phyloP scores from a whole-genome alignment of 2,888 invertebrate species.

The Lasioglossum vierecki region DNA sequence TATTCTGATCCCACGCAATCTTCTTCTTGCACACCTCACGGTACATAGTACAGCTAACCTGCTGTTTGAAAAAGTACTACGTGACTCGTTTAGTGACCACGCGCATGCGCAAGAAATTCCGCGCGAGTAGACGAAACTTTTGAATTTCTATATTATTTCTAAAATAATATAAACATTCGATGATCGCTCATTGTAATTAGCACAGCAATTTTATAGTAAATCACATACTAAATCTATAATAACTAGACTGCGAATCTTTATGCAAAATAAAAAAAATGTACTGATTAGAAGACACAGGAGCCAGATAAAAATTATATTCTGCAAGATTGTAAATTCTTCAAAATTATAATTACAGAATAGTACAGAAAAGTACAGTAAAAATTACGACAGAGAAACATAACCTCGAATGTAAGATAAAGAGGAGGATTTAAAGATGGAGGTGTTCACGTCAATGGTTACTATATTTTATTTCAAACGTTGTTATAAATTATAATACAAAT shows the following conservation, averaged over 20 bases:
- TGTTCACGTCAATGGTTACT: slow-evolving; percentile 74
- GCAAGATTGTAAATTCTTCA: no score
- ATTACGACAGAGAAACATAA: no score
- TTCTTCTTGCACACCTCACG: not conserved
- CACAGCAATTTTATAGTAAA: not conserved
- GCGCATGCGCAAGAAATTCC: not conserved
- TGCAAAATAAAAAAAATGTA: no score
- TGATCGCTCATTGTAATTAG: not conserved
- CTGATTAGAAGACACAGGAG: no score
- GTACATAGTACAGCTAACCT: not conserved
- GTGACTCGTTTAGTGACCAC: not conserved
- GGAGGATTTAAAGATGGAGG: not conserved
- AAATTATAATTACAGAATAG: no score
- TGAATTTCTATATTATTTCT: not conserved
- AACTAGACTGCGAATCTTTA: not conserved
- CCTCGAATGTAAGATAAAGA: not conserved
- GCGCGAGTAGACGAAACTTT: not conserved
- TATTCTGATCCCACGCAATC: not conserved
- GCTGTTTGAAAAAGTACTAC: slow-evolving; percentile 5
- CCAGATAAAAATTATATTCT: no score
- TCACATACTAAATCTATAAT: not conserved
- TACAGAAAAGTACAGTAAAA: no score
- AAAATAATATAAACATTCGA: no score
- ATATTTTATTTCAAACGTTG: slow-evolving; percentile 81
- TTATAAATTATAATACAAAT: slow-evolving; percentile 83